Base-by-base conservation (phyloP, 1,140 invertebrate genomes). In the Littorina saxatilis region DNA sequence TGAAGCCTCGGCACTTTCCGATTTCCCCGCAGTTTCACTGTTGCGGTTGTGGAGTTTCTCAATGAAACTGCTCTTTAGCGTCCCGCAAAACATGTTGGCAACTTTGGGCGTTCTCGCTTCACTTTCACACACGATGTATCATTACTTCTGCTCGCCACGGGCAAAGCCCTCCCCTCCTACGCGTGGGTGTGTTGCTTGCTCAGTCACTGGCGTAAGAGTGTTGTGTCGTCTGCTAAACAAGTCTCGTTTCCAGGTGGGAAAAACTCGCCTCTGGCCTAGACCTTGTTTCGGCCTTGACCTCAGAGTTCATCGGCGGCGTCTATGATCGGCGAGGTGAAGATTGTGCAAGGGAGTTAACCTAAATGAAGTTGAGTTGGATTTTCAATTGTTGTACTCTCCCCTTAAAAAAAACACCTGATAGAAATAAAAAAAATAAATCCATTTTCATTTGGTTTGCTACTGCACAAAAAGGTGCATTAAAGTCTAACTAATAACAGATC, bases 211-310 rank as follows among this genome's bases (percentile, higher is more conserved):
- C 9, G n/a, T n/a, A n/a, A n/a, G 1, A 11, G 68, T 39, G 37
- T 70, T 39, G 39, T 68, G 63, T 70, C 37, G 68, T 70, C 68
- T 70, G 68, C 68, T 23, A 70, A 5, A 70, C 35, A 2, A 70
- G 68, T 70, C 68, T 70, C 68, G 68, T 70, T 70, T 70, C 68
- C 68, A 70, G 29, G 68, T 7, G 39, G 68, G 40, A 70, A n/a
- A 15, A 9, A 17, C 7, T 70, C 35, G 29, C 17, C 63, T 32
- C n/a, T n/a, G n/a, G n/a, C n/a, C n/a, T n/a, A 13, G 58, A 61
- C 58, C 58, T 23, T 23, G 20, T 23, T 61, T 27, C 35, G 40
- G 23, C 35, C 37, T 70, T 40, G 9, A 40, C 37, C 37, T 70
- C 9, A n/a, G n/a, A n/a, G n/a, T n/a, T n/a, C n/a, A n/a, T 32